Conservation (phyloP, 2,113 vertebrate species). For the Carassius carassius region DNA sequence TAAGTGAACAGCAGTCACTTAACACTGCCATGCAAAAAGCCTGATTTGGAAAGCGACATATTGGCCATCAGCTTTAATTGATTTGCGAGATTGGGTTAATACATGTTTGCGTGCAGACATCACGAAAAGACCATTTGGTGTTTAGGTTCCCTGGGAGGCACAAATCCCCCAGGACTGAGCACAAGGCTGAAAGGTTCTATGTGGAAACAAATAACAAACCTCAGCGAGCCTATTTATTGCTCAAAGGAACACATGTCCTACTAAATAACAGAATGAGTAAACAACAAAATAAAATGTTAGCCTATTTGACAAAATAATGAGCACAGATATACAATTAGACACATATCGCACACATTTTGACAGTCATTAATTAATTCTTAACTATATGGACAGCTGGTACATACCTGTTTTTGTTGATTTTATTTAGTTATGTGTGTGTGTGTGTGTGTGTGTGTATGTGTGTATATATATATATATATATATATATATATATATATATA, state of each 20-base stretch:
- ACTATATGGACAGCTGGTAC: not conserved
- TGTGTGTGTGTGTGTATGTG: no score
- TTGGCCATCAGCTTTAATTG: conserved; percentile 47
- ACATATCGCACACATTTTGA: not conserved
- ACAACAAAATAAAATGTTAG: not conserved
- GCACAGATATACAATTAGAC: not conserved
- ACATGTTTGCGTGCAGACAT: conserved; percentile 54
- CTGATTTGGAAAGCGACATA: conserved; percentile 13
- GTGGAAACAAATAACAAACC: conserved; percentile 25
- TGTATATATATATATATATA: no score
- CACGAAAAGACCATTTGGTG: conserved; percentile 45
- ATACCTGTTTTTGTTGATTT: no score
- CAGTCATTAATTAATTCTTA: not conserved
- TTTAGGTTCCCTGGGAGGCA: conserved; percentile 40
- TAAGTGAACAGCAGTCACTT: conserved; percentile 46
- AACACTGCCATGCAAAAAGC: no score
- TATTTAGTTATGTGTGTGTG: no score
- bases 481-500: no score
- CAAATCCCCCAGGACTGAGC: conserved; percentile 36
- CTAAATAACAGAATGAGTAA: conserved; percentile 5
- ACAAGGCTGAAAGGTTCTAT: conserved; percentile 14
- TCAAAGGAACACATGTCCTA: not conserved
- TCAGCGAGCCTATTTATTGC: not conserved
- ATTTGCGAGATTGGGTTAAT: conserved; percentile 39
- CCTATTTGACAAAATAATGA: not conserved